Conservation (phyloP, 2,113 vertebrate species). For the Platanista minor region DNA sequence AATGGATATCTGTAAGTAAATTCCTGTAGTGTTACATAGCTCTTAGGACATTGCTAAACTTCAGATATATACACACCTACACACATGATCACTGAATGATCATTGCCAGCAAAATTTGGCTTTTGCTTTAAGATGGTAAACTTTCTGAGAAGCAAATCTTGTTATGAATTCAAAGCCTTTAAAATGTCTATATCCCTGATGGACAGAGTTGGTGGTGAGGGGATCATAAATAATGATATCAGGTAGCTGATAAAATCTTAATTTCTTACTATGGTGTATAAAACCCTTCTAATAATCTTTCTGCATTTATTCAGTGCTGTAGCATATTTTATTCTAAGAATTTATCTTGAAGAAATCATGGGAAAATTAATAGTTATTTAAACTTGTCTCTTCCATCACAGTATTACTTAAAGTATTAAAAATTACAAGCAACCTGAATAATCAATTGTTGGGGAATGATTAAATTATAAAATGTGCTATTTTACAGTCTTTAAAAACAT, state of each 20-base stretch:
- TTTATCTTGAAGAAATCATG: neutral
- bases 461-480: slow-evolving; percentile 16
- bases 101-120: neutral
- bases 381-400: neutral
- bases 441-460: neutral
- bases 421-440: neutral
- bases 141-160: neutral
- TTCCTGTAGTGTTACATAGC: neutral
- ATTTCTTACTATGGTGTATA: neutral
- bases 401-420: slow-evolving; percentile 4
- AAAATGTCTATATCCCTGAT: neutral
- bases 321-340: neutral
- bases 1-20: slow-evolving; percentile 89
- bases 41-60: neutral
- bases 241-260: neutral
- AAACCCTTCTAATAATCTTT: neutral
- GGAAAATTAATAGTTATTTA: neutral
- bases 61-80: neutral
- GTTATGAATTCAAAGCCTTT: neutral
- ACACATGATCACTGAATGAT: neutral
- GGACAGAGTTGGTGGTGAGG: neutral
- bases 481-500: neutral
- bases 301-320: neutral
- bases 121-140: slow-evolving; percentile 27
- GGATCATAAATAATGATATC: neutral